A percentile compares a stretch with the other conserved stretches of the same genome.
These are phyloP conservation scores for Bilobella aurantiaca DNA, from an alignment of 1,140 invertebrate species.

Conservation along the genomic window DNA sequence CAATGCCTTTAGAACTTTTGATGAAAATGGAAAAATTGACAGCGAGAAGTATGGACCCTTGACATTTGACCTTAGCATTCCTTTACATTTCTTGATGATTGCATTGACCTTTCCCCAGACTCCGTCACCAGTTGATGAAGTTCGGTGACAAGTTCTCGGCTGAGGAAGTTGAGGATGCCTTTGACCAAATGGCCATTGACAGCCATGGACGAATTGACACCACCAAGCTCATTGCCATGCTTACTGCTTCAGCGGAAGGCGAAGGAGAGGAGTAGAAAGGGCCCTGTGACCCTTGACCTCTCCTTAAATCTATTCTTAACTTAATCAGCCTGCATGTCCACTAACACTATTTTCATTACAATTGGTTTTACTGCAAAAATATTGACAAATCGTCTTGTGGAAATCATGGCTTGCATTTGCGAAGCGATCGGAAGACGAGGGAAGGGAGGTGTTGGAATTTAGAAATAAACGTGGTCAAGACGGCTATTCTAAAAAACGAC, in stretches of 20 bases:
- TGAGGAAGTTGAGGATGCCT: slow-evolving; percentile 87
- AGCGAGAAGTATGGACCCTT: slow-evolving; percentile 55
- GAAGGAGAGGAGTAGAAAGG: slow-evolving; percentile 44
- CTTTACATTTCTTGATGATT: not conserved
- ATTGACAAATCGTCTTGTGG: no score
- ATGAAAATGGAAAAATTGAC: slow-evolving; percentile 75
- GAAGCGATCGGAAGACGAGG: no score
- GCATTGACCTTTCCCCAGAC: no score
- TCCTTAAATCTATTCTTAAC: not conserved
- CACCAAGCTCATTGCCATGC: slow-evolving; percentile 68
- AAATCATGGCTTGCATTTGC: no score
- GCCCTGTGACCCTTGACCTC: not conserved
- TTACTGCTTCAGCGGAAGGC: slow-evolving; percentile 68
- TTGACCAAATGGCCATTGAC: slow-evolving; percentile 88
- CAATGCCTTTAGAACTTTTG: slow-evolving; percentile 91
- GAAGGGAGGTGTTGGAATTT: no score
- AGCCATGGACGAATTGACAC: slow-evolving; percentile 81
- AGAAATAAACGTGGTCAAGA: no score
- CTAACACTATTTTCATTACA: not conserved
- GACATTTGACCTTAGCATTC: not conserved
- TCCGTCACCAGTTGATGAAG: slow-evolving; percentile 86
- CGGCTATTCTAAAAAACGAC: no score
- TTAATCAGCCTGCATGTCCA: no score
- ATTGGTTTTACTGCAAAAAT: not conserved
- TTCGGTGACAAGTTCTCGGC: slow-evolving; percentile 92